phyloP scores from a whole-genome alignment of 2,888 invertebrate species.

The Limenitis camilla region DNA sequence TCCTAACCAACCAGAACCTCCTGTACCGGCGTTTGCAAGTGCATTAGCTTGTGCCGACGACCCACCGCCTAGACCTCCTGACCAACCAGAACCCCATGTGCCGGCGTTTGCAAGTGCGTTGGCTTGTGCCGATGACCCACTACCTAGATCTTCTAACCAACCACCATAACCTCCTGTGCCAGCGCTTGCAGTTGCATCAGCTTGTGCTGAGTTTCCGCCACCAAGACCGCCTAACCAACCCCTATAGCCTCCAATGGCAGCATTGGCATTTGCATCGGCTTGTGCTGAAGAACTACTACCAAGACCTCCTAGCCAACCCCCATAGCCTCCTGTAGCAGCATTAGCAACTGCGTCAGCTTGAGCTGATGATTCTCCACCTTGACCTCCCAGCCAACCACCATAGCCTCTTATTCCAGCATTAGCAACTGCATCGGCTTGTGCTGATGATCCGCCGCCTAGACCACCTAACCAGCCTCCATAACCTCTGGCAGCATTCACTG shows the following conservation, averaged over 20 bases:
- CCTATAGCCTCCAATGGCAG: constrained; percentile 12
- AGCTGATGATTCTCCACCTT: constrained; percentile 14
- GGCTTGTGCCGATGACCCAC: constrained; percentile 18
- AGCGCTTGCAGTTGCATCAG: constrained; percentile 14
- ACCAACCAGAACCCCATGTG: too few relatives aligned
- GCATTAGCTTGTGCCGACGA: constrained; percentile 18
- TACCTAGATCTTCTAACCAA: too few relatives aligned
- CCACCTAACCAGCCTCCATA: constrained; percentile 1
- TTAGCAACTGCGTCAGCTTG: constrained; percentile 21
- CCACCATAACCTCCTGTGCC: constrained; percentile 9
- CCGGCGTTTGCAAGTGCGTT: constrained; percentile 22
- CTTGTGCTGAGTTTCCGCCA: background rate
- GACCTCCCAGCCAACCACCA: constrained; percentile 9
- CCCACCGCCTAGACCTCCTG: constrained; percentile 2
- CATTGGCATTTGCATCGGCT: constrained; percentile 22
- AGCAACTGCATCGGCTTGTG: constrained; percentile 17
- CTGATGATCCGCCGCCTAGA: constrained; percentile 1
- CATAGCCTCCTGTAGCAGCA: constrained; percentile 10
- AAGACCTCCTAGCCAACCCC: too few relatives aligned
- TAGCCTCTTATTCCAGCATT: constrained; percentile 5
- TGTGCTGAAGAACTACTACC: constrained; percentile 18
- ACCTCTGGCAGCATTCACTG: constrained; percentile 6
- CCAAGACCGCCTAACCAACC: constrained; percentile 11
- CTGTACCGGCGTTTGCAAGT: constrained; percentile 15
- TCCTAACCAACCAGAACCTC: constrained; percentile 6